Percentiles rank a stretch among this genome's conserved stretches.
Evolutionary conservation across 2,113 vertebrate species (phyloP).

Genomic region (Galemys pyrenaicus): DNA sequence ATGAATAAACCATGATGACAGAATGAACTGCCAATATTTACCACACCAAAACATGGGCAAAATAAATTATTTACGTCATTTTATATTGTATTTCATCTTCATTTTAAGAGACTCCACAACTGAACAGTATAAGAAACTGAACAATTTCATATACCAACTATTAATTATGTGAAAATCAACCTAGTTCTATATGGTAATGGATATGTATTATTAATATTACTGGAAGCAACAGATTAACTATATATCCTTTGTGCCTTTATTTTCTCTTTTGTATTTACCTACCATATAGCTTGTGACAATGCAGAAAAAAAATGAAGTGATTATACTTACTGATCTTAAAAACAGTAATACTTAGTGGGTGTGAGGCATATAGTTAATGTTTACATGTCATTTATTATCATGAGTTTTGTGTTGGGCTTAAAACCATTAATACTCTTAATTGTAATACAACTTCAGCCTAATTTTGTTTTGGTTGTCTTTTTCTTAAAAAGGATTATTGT

Average conservation of each 20-base stretch:
- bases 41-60: neutral
- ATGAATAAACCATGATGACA: conserved; percentile 65
- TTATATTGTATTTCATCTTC: conserved; percentile 33
- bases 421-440: neutral
- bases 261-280: conserved; percentile 17
- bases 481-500: neutral
- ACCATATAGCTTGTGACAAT: neutral
- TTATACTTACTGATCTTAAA: neutral
- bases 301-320: neutral
- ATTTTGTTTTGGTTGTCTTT: neutral
- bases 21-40: conserved; percentile 11
- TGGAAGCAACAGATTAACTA: neutral
- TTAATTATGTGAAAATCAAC: conserved; percentile 20
- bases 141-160: conserved; percentile 29
- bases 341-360: neutral
- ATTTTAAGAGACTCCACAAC: conserved; percentile 15
- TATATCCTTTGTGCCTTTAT: neutral
- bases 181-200: neutral
- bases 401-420: neutral
- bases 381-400: neutral
- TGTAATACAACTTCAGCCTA: neutral
- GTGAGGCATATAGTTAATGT: neutral
- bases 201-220: neutral
- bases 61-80: conserved; percentile 47
- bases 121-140: neutral